Evolutionary conservation across 1,140 invertebrate genomes (phyloP).

Genomic region (Trissolcus basalis): DNA sequence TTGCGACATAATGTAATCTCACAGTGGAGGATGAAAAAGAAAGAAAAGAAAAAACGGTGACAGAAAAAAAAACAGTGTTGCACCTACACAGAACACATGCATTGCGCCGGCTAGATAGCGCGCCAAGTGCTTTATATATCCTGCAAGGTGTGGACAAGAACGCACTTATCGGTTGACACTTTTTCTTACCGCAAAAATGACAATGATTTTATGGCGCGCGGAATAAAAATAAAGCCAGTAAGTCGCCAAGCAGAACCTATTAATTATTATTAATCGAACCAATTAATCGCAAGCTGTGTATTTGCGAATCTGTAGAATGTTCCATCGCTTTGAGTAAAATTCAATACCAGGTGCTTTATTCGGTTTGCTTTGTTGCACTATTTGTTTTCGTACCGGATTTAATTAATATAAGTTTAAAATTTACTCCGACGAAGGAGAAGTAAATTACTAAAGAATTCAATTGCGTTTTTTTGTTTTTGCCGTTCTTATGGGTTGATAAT

Average conservation of each 20-base stretch:
- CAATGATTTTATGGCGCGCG: conserved; percentile 48
- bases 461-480: too few relatives aligned
- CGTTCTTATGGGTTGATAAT: too few relatives aligned
- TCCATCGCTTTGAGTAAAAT: background rate
- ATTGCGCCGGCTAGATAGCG: conserved; percentile 48
- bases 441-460: too few relatives aligned
- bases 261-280: conserved; percentile 71
- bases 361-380: background rate
- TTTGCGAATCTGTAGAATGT: background rate
- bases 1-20: conserved; percentile 56
- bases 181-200: conserved; percentile 48
- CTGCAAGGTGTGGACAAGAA: conserved; percentile 57
- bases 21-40: conserved; percentile 36
- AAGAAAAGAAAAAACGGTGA: conserved; percentile 8
- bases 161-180: conserved; percentile 56
- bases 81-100: conserved; percentile 53
- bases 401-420: too few relatives aligned
- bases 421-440: too few relatives aligned
- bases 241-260: conserved; percentile 60
- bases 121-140: conserved; percentile 58
- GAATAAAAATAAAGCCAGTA: conserved; percentile 20
- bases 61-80: conserved; percentile 21
- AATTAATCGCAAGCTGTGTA: conserved; percentile 65
- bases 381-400: too few relatives aligned
- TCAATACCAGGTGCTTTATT: background rate